These are phyloP conservation scores for Maniola jurtina DNA, from an alignment of 1,140 invertebrate genomes.

Conservation along the genomic window DNA sequence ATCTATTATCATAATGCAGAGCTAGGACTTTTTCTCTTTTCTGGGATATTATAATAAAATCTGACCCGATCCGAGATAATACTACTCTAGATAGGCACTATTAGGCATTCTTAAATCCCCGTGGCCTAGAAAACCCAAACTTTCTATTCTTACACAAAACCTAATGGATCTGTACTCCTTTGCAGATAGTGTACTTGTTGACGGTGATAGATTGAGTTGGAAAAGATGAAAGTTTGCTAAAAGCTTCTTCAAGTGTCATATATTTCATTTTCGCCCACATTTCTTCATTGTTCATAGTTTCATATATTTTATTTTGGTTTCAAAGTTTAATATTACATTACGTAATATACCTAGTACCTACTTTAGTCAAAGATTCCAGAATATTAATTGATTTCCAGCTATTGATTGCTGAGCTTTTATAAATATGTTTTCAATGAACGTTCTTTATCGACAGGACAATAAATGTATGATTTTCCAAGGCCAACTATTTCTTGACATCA, in stretches of 20 bases:
- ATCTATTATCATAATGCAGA: too few relatives aligned
- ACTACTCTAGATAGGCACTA: neutral
- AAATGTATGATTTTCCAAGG: too few relatives aligned
- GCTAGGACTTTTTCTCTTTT: neutral
- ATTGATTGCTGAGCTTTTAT: too few relatives aligned
- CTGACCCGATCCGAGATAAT: neutral
- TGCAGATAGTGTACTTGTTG: conserved; percentile 22
- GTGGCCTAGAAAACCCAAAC: conserved; percentile 21
- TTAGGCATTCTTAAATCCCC: conserved; percentile 15
- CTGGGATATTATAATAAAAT: neutral
- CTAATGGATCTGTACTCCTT: conserved; percentile 27
- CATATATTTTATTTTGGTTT: too few relatives aligned
- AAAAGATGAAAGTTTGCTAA: conserved; percentile 26
- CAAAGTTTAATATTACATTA: neutral
- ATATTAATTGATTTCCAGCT: too few relatives aligned
- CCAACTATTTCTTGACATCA: too few relatives aligned
- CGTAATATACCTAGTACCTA: neutral
- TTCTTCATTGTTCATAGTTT: neutral
- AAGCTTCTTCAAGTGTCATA: conserved; percentile 15
- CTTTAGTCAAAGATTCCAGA: too few relatives aligned
- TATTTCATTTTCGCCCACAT: neutral
- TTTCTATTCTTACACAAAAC: conserved; percentile 29
- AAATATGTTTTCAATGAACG: too few relatives aligned
- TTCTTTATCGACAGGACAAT: too few relatives aligned
- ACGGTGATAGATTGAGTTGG: conserved; percentile 24